Evolutionary conservation across 1,140 invertebrate species (phyloP).

Genomic region (Pseudomyrmex flavicornis): DNA sequence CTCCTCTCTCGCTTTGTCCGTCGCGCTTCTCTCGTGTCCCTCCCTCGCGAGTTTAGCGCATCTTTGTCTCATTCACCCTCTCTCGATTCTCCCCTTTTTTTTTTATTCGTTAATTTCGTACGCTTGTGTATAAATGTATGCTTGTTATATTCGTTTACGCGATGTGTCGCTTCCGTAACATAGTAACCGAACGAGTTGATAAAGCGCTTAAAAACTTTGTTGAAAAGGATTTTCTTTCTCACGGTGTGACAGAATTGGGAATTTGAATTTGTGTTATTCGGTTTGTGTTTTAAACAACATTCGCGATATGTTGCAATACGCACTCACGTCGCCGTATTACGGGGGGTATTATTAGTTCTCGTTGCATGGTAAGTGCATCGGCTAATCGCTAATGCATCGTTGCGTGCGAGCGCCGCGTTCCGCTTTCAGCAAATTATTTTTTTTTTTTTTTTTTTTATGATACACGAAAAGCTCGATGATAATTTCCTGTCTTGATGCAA

Average conservation of each 20-base stretch:
- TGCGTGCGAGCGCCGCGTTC: constrained; percentile 11
- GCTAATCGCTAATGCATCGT: neutral
- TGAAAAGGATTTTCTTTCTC: too few species aligned
- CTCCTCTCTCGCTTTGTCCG: constrained; percentile 29
- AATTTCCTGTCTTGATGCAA: neutral
- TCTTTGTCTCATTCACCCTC: neutral
- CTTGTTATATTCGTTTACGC: too few species aligned
- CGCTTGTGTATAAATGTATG: too few species aligned
- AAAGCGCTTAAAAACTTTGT: too few species aligned
- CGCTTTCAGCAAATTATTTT: constrained; percentile 6
- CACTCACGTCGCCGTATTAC: neutral
- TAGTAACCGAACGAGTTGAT: too few species aligned
- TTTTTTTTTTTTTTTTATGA: constrained; percentile 33
- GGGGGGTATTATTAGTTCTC: neutral
- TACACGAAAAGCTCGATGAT: neutral
- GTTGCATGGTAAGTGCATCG: constrained; percentile 20
- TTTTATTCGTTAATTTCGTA: constrained; percentile 29
- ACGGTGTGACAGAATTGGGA: too few species aligned
- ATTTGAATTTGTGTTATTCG: too few species aligned
- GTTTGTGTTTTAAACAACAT: constrained; percentile 22
- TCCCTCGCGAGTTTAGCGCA: constrained; percentile 7
- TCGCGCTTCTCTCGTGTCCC: neutral
- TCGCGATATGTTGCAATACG: neutral
- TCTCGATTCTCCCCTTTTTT: neutral
- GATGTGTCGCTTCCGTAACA: too few species aligned